A percentile compares a stretch with the other conserved stretches of the same genome.
Conservation (phyloP, 2,113 vertebrate genomes). For the Lycaon pictus region DNA sequence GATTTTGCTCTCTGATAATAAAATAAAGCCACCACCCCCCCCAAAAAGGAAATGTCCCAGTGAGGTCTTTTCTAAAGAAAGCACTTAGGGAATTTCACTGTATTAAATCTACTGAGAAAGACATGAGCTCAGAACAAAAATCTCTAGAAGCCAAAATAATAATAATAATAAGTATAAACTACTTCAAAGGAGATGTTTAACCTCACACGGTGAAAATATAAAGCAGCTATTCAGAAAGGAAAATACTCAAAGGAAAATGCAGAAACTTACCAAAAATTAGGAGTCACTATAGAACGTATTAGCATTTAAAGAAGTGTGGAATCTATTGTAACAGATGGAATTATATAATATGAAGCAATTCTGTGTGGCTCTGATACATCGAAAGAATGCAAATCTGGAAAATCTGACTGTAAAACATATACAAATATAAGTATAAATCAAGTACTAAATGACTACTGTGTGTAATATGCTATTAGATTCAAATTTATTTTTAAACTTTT, state of each 20-base stretch:
- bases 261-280: constrained; percentile 1
- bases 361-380: neutral
- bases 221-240: neutral
- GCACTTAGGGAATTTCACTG: neutral
- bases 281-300: neutral
- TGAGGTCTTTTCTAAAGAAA: neutral
- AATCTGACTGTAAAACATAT: neutral
- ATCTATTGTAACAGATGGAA: neutral
- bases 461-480: neutral
- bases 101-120: neutral
- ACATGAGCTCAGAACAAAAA: neutral
- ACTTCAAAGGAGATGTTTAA: neutral
- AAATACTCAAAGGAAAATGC: neutral
- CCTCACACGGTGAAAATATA: neutral
- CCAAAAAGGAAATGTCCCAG: no score
- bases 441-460: neutral
- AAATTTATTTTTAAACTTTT: neutral
- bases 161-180: neutral
- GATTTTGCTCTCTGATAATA: neutral
- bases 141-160: neutral
- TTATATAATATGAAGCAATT: neutral
- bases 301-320: neutral
- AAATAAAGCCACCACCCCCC: neutral
- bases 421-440: neutral
- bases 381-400: neutral